phyloP scores from a whole-genome alignment of 2,888 invertebrate species.

The Molorchus minor region DNA sequence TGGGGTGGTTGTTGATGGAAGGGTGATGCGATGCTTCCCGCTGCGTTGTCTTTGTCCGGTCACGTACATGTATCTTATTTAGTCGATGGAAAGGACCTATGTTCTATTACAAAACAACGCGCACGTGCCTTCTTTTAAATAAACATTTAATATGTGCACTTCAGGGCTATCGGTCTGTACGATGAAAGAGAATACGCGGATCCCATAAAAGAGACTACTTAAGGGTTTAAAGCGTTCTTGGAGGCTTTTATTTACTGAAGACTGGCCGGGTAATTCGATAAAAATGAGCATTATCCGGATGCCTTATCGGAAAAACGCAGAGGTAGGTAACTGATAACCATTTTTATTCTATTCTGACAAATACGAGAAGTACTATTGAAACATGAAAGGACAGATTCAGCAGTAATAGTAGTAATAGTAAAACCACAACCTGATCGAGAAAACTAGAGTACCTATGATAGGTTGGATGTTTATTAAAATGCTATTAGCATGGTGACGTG shows the following conservation, averaged over 20 bases:
- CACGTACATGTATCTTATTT: constrained; percentile 46
- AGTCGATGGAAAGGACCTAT: constrained; percentile 27
- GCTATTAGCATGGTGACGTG: constrained; percentile 35
- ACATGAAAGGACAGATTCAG: no score
- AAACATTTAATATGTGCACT: constrained; percentile 56
- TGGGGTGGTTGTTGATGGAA: constrained; percentile 33
- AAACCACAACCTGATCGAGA: no score
- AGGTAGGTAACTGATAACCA: no score
- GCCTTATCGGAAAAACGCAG: no score
- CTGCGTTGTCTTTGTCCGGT: constrained; percentile 48
- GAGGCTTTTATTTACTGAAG: neutral
- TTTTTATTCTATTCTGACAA: no score
- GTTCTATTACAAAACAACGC: constrained; percentile 44
- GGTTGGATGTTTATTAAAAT: no score
- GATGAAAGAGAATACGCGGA: constrained; percentile 12
- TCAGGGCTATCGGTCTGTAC: constrained; percentile 31
- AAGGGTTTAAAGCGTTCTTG: constrained; percentile 3
- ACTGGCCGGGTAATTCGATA: no score
- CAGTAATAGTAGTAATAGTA: no score
- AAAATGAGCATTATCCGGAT: no score
- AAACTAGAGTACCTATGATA: no score
- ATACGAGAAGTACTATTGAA: no score
- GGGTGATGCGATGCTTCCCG: constrained; percentile 43
- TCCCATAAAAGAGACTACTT: constrained; percentile 16
- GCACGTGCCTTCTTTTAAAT: constrained; percentile 61